Conservation (phyloP, 2,888 invertebrate species). For the Acrobasis suavella region DNA sequence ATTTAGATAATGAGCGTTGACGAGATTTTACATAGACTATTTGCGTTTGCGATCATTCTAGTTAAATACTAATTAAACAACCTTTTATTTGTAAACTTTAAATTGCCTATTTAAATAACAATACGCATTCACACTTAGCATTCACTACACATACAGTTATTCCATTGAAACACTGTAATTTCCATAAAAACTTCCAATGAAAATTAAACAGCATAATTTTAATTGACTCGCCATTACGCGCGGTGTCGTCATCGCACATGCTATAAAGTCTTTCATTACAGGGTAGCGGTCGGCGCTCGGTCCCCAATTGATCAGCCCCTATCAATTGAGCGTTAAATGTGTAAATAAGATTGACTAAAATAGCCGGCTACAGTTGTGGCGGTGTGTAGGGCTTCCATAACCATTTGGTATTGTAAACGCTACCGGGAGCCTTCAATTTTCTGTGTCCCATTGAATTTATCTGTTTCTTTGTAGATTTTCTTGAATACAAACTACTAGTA, state of each 20-base stretch:
- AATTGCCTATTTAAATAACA: no score
- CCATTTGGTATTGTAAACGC: background rate
- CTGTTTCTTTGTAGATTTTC: no score
- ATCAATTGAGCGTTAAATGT: constrained; percentile 79
- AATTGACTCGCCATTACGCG: background rate
- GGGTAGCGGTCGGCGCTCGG: constrained; percentile 34
- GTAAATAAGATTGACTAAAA: constrained; percentile 74
- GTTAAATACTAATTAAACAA: no score
- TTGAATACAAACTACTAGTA: no score
- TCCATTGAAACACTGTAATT: no score
- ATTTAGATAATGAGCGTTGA: no score
- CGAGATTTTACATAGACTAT: no score
- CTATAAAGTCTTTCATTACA: constrained; percentile 37
- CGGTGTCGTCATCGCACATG: background rate
- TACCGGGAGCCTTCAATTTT: background rate
- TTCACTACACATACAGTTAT: no score
- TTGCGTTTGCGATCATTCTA: no score
- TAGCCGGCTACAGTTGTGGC: constrained; percentile 46
- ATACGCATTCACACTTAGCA: no score
- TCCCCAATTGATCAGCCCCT: constrained; percentile 73
- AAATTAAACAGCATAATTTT: constrained; percentile 1
- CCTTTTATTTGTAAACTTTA: no score
- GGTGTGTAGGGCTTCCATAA: constrained; percentile 47
- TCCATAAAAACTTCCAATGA: background rate
- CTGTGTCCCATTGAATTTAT: no score